phyloP scores from a whole-genome alignment of 2,113 vertebrate species.

The Crotalus horridus region DNA sequence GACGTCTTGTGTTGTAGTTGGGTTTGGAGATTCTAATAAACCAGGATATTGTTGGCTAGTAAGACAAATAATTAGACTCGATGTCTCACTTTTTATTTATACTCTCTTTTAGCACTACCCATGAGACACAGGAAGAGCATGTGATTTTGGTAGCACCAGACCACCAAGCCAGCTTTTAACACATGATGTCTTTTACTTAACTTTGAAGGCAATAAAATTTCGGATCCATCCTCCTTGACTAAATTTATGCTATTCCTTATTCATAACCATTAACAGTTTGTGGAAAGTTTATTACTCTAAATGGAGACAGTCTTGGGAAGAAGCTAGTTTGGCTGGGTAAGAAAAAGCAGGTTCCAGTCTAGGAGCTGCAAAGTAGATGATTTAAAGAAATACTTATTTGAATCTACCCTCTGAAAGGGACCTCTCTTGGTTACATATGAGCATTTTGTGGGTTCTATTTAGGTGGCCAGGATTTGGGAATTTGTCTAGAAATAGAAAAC shows the following conservation, averaged over 20 bases:
- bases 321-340: constrained; percentile 13
- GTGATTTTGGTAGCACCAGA: constrained; percentile 8
- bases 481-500: constrained; percentile 68
- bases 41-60: neutral
- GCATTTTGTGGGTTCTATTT: constrained; percentile 45
- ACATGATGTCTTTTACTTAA: constrained; percentile 31
- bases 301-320: constrained; percentile 26
- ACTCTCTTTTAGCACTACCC: accelerated
- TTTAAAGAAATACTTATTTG: neutral
- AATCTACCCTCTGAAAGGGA: neutral
- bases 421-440: neutral
- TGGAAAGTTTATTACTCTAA: constrained; percentile 39
- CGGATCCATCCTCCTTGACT: constrained; percentile 2
- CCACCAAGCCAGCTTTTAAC: constrained; percentile 34
- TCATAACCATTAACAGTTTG: constrained; percentile 45
- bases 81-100: neutral
- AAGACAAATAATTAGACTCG: neutral
- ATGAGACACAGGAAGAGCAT: constrained; percentile 22
- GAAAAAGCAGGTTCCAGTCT: constrained; percentile 15
- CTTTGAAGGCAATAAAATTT: constrained; percentile 46
- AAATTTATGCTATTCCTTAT: constrained; percentile 35
- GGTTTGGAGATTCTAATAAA: neutral
- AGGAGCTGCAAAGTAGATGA: neutral
- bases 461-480: constrained; percentile 63
- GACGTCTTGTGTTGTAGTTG: neutral